Conservation (phyloP, 2,797 vertebrate species). For the Neosilurus hyrtlii region DNA sequence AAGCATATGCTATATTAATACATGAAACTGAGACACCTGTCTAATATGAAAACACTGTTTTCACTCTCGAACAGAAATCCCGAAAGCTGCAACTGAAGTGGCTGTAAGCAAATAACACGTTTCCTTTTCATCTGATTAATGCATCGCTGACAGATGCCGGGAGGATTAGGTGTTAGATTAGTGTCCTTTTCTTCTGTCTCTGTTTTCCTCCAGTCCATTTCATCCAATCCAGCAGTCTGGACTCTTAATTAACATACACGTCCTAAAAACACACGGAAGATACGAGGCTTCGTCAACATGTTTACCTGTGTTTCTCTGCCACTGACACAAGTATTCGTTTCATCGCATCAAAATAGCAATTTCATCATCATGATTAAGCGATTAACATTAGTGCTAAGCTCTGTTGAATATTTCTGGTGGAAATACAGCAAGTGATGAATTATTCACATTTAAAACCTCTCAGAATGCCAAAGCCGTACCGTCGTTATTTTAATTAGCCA, state of each 20-base stretch:
- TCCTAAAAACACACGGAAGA: slow-evolving; percentile 11
- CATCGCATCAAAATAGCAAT: neutral
- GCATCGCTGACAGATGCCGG: slow-evolving; percentile 74
- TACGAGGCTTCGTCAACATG: neutral
- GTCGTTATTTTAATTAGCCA: slow-evolving; percentile 43
- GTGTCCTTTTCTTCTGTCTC: slow-evolving; percentile 69
- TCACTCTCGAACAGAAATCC: slow-evolving; percentile 63
- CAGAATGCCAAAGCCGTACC: slow-evolving; percentile 32
- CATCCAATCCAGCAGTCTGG: slow-evolving; percentile 57
- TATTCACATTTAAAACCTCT: slow-evolving; percentile 6
- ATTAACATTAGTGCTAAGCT: neutral
- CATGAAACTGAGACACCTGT: slow-evolving; percentile 29
- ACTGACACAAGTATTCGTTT: neutral
- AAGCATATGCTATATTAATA: neutral
- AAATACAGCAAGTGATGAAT: slow-evolving; percentile 29
- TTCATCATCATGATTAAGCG: slow-evolving; percentile 10
- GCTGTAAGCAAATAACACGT: slow-evolving; percentile 74
- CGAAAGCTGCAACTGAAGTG: slow-evolving; percentile 58
- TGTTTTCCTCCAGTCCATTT: slow-evolving; percentile 61
- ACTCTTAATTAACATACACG: slow-evolving; percentile 13
- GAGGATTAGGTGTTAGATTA: slow-evolving; percentile 75
- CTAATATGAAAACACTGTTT: slow-evolving; percentile 26
- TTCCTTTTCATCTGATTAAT: slow-evolving; percentile 77
- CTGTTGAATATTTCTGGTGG: neutral
- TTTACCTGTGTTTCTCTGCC: neutral